Conservation (phyloP, 2,113 vertebrate genomes). For the Polyodon spathula region DNA sequence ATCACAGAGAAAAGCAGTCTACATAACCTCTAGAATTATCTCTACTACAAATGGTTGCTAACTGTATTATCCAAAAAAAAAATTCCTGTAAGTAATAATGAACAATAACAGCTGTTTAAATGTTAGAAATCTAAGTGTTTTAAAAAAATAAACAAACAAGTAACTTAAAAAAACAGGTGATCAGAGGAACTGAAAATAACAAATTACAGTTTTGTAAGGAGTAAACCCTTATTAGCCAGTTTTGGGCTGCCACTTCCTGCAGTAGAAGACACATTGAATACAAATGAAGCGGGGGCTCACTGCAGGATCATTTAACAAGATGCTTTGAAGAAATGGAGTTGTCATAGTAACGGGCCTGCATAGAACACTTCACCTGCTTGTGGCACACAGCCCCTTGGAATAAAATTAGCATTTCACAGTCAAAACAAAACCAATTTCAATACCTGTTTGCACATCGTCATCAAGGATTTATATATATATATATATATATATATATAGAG, state of each 20-base stretch:
- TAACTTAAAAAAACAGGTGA: too few species aligned
- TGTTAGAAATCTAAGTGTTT: neutral
- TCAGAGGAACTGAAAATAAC: neutral
- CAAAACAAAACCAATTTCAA: neutral
- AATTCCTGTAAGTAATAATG: too few species aligned
- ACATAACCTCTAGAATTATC: too few species aligned
- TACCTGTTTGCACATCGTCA: neutral
- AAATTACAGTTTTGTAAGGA: neutral
- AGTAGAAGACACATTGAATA: neutral
- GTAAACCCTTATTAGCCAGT: neutral
- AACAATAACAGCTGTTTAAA: too few species aligned
- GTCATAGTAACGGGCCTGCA: constrained; percentile 41
- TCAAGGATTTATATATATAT: too few species aligned
- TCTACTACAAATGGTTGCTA: too few species aligned
- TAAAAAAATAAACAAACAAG: neutral
- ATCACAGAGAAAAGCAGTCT: too few species aligned
- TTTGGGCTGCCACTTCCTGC: constrained; percentile 3
- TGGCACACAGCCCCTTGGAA: neutral
- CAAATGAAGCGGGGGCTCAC: constrained; percentile 13
- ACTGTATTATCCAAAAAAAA: too few species aligned
- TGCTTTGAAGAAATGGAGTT: constrained; percentile 28
- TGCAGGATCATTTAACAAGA: constrained; percentile 23
- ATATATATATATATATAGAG: too few species aligned
- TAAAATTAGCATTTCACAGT: neutral
- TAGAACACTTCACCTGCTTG: constrained; percentile 5